Base-by-base conservation (phyloP, 2,797 vertebrate species). In the Philypnodon macrostomus region DNA sequence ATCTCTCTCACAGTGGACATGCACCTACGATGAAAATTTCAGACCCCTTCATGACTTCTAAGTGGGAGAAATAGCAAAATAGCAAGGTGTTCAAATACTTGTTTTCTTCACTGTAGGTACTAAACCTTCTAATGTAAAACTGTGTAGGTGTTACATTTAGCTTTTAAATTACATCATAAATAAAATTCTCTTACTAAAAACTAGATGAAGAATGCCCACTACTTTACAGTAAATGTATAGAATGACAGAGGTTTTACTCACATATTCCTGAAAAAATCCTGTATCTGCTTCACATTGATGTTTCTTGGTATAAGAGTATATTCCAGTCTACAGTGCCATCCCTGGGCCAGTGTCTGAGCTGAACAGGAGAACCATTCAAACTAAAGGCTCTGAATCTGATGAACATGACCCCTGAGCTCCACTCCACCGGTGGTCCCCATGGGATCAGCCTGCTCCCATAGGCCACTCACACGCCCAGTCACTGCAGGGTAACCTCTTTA, bases 281-380 rank as follows among this genome's bases (percentile, higher is more conserved):
- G 21, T 53, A 32, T 49, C 61, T 73, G 37, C 58, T 56, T 73
- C 69, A 50, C 59, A 59, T 57, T 57, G 75, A 60, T 70, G 67
- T 62, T 58, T 58, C 26, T 67, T 70, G 76, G 36, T 75, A 70
- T 77, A 75, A 78, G 53, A 67, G 60, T 75, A 61, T 70, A 80
- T 83, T 44, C 52, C 38, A 38, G 56, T 84, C 87, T 89, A 87
- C 82, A 79, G 80, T 63, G 73, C 39, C 84, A 86, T 86, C 73
- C 60, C 50, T 6, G 62, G 73, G 77, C 66, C 68, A 55, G 57
- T 50, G 69, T 61, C 44, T 69, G 76, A 75, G 58, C 66, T 82
- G 65, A 87, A 79, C 76, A 83, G 86, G 73, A 83, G 70, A 47
- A 78, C 72, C 69, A 65, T 80, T 88, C 65, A 84, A 50, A 81